A percentile compares a stretch with the other conserved stretches of the same genome.
phyloP scores from a whole-genome alignment of 2,888 invertebrate species.

The Oligia fasciuncula region DNA sequence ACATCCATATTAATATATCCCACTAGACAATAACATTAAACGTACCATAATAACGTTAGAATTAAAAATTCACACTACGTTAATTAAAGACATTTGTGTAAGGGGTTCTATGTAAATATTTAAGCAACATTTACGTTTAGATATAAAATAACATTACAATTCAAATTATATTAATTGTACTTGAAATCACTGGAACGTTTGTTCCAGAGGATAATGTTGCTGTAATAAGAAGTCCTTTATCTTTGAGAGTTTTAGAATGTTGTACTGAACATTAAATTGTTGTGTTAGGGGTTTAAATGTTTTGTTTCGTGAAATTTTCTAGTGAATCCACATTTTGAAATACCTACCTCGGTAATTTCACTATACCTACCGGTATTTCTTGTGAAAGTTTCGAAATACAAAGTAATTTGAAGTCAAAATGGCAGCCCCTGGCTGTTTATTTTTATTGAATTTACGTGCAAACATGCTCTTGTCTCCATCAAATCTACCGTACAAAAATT shows the following conservation, averaged over 20 bases:
- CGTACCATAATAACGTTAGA: constrained; percentile 17
- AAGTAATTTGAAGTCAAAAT: neutral
- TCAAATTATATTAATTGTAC: constrained; percentile 61
- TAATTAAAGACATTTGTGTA: constrained; percentile 47
- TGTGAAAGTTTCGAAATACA: neutral
- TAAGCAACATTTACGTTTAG: constrained; percentile 46
- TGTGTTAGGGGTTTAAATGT: constrained; percentile 23
- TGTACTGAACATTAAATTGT: constrained; percentile 34
- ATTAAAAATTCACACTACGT: constrained; percentile 37
- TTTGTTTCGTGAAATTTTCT: constrained; percentile 10
- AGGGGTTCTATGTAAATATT: constrained; percentile 55
- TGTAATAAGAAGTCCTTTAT: constrained; percentile 44
- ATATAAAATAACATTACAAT: constrained; percentile 46
- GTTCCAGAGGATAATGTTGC: constrained; percentile 46
- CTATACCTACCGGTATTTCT: neutral
- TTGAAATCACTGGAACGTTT: constrained; percentile 58
- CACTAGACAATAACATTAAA: constrained; percentile 30
- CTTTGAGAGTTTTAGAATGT: constrained; percentile 41
- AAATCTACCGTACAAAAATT: neutral
- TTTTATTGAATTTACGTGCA: neutral
- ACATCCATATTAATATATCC: constrained; percentile 19
- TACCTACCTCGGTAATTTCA: constrained; percentile 10
- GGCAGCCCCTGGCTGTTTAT: neutral
- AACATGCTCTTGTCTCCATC: neutral
- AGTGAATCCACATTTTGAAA: constrained; percentile 37